These are phyloP conservation scores for Lepus americanus DNA, from an alignment of 2,113 vertebrate species.

Conservation along the genomic window DNA sequence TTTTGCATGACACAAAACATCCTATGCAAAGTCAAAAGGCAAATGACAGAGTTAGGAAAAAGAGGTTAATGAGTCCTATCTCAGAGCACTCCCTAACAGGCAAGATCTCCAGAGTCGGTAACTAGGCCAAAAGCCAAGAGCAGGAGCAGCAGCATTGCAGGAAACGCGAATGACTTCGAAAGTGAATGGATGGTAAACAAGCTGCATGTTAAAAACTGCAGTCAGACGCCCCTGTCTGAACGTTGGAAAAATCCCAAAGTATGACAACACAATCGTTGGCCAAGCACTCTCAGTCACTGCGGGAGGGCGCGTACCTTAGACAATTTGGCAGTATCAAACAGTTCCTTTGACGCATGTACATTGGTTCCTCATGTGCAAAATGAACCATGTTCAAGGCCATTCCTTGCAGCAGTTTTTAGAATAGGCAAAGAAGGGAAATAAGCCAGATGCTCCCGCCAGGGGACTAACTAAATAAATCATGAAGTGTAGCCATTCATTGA, in stretches of 20 bases:
- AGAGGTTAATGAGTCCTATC: not conserved
- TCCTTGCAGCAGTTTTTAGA: not conserved
- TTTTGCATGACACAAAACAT: not conserved
- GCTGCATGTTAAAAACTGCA: not conserved
- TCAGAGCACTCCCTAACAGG: not conserved
- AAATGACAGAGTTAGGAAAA: not conserved
- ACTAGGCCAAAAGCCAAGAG: not conserved
- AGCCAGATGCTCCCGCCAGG: not conserved
- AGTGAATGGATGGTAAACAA: not conserved
- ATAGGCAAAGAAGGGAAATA: not conserved
- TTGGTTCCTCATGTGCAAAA: not conserved
- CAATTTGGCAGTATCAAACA: not conserved
- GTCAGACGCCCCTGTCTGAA: not conserved
- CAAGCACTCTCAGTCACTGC: not conserved
- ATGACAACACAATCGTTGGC: not conserved
- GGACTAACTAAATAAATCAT: not conserved
- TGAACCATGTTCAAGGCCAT: conserved; percentile 4
- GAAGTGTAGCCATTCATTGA: not conserved
- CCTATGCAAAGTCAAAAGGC: not conserved
- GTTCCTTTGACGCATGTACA: not conserved
- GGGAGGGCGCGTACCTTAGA: not conserved
- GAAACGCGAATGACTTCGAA: not conserved
- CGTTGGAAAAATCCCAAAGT: not conserved
- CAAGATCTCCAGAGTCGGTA: not conserved
- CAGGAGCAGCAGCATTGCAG: not conserved